A percentile compares a stretch with the other conserved stretches of the same genome.
Conservation (phyloP, 2,797 vertebrate genomes). For the Aulostomus chinensis region DNA sequence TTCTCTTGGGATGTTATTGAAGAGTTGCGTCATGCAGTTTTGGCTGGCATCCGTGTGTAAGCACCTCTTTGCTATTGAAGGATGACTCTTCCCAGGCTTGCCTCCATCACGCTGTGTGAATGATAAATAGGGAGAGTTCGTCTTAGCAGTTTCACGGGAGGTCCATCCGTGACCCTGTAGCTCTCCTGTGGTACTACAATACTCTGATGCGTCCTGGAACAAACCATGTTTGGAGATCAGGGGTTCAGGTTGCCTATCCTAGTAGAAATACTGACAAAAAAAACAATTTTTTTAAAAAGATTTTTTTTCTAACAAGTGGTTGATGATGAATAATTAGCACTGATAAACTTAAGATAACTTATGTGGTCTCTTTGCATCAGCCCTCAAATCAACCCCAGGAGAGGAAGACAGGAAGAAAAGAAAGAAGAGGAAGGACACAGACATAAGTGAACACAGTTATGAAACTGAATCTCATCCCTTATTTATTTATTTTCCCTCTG, state of each 20-base stretch:
- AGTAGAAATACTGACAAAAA: no score
- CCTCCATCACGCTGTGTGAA: constrained; percentile 67
- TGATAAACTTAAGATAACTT: constrained; percentile 56
- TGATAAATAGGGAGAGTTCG: constrained; percentile 75
- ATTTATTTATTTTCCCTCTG: constrained; percentile 66
- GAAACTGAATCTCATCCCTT: constrained; percentile 63
- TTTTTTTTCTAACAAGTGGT: constrained; percentile 49
- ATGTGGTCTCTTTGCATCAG: constrained; percentile 54
- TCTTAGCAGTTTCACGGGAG: constrained; percentile 48
- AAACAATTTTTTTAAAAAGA: no score
- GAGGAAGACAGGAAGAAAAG: constrained; percentile 2
- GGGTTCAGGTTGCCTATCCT: no score
- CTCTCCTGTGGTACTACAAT: constrained; percentile 39
- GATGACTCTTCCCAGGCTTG: constrained; percentile 71
- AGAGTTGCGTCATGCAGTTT: constrained; percentile 19
- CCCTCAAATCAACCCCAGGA: constrained; percentile 64
- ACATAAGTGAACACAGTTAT: constrained; percentile 41
- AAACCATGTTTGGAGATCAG: no score
- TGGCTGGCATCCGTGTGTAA: constrained; percentile 37
- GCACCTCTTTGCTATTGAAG: constrained; percentile 66
- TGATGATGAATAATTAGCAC: constrained; percentile 54
- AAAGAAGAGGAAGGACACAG: constrained; percentile 6
- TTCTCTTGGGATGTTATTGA: not conserved
- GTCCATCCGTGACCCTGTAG: constrained; percentile 60
- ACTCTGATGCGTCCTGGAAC: constrained; percentile 50